Base-by-base conservation (phyloP, 2,888 invertebrate genomes). In the Epsilonema sp. region DNA sequence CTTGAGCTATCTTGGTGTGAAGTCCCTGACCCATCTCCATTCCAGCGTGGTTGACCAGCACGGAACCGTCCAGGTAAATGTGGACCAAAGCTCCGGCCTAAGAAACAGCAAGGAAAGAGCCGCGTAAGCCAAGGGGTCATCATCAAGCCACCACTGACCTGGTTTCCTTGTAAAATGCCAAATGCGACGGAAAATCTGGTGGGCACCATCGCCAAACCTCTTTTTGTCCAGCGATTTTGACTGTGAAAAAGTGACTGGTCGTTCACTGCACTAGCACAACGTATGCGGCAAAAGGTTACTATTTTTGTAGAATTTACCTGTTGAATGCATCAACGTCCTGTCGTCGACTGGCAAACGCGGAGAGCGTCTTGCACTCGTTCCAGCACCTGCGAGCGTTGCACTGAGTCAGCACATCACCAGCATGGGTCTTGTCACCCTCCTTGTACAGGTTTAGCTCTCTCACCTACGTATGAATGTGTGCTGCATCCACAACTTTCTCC, bases 21-120 rank as follows among this genome's bases (percentile, higher is more conserved):
- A 94, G 70, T 1, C 92, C 92, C 70, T 92, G 92, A 0, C 92
- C 92, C 80, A 92, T 90, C 73, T 92, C 92, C 8, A 82, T 80
- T n/a, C 89, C 90, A 36, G 69, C 70, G 63, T 86, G 87, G 1
- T 80, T 77, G 20, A 92, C 58, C 13, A 90, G 71, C 2, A 92
- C 83, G 0, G 87, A 84, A n/a, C 70, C 62, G 57, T 74, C 73
- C 5, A 72, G 72, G 62, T 90, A 87, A n/a, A 87, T 74, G 38
- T 83, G 76, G 1, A 92, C 74, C 46, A 92, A 69, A 1, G 89
- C 86, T 5, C 85, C 87, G 2, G 77, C 79, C 67, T 69, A 52
- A 26, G 13, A 11, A 20, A 43, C 8, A 31, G 16, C 8, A 31
- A 8, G 31, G 8, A 31, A 31, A 31, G 31, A 31, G 8, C 16